Base-by-base conservation (phyloP, 2,113 vertebrate species). In the Rhinoderma darwinii region DNA sequence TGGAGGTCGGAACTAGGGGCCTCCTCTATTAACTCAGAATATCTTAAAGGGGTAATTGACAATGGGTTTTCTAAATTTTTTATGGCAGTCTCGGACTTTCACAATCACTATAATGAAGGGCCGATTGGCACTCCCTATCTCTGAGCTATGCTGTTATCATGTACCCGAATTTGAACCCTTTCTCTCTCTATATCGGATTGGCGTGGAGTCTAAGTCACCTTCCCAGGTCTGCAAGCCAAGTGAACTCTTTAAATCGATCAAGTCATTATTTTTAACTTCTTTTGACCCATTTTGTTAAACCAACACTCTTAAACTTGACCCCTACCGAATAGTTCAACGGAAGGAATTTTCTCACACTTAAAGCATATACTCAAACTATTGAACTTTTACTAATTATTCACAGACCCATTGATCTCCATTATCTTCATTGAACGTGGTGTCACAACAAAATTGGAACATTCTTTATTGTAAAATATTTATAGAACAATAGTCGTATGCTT, bases 321-420 rank as follows among this genome's bases (percentile, higher is more conserved):
- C 25, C 22, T 61, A 61, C 25, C n/a, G 56, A 61, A n/a, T 61
- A 41, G n/a, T 8, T n/a, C 15, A 4, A 50, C 32, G 2, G 3
- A 78, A 22, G 44, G 75, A 78, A 78, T 78, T 32, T 51, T 73
- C 37, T 10, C 70, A 73, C 37, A 25, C 39, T 43, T 20, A 25
- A 41, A 41, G 39, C 41, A 25, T 41, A 41, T 61, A 11, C 25
- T 27, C 22, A n/a, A n/a, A n/a, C 18, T 73, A 11, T n/a, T n/a
- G 37, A 73, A 10, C 7, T 41, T 30, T 18, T 77, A 32, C 15
- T 17, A 17, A 18, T 50, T 18, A 50, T 73, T 77, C 44, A 43
- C 72, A 50, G 44, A 6, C 4, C 30, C 27, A 77, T 77, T 17
- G 74, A 77, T 47, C 74, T 50, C 27, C 43, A 77, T 77, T 77